These are phyloP conservation scores for Nomada hirtipes DNA, from an alignment of 2,888 invertebrate species.

Conservation along the genomic window DNA sequence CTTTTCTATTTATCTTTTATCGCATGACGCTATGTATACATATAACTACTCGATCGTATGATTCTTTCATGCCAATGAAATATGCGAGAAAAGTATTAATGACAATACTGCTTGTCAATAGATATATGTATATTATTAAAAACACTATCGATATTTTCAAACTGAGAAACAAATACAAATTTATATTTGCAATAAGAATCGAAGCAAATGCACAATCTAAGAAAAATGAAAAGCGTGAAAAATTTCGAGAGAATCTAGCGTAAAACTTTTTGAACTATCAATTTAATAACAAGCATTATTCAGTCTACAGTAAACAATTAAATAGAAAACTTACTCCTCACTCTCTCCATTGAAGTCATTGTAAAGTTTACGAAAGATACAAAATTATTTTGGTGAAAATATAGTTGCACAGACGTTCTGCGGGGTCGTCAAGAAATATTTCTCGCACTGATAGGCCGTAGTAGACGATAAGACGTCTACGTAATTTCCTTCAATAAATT, in stretches of 20 bases:
- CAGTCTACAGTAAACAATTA: neutral
- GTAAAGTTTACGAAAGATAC: constrained; percentile 2
- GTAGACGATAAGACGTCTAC: neutral
- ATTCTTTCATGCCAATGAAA: constrained; percentile 26
- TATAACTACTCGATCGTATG: constrained; percentile 36
- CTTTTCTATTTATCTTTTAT: constrained; percentile 13
- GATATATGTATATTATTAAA: neutral
- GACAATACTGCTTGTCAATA: neutral
- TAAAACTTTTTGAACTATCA: neutral
- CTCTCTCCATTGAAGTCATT: constrained; percentile 49
- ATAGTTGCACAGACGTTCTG: neutral
- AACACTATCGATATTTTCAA: neutral
- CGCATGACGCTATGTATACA: neutral
- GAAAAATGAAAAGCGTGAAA: neutral
- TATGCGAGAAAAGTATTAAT: constrained; percentile 2
- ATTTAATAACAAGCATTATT: neutral
- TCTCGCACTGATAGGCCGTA: neutral
- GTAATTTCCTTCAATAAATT: constrained; percentile 3
- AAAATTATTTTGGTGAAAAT: neutral
- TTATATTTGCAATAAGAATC: neutral
- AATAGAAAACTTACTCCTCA: constrained; percentile 56
- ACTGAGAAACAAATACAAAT: neutral
- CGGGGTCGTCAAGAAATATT: neutral
- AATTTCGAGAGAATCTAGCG: too few relatives aligned
- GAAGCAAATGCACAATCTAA: neutral